A percentile compares a stretch with the other conserved stretches of the same genome.
phyloP scores from a whole-genome alignment of 2,113 vertebrate genomes.

The Ariopsis seemanni region DNA sequence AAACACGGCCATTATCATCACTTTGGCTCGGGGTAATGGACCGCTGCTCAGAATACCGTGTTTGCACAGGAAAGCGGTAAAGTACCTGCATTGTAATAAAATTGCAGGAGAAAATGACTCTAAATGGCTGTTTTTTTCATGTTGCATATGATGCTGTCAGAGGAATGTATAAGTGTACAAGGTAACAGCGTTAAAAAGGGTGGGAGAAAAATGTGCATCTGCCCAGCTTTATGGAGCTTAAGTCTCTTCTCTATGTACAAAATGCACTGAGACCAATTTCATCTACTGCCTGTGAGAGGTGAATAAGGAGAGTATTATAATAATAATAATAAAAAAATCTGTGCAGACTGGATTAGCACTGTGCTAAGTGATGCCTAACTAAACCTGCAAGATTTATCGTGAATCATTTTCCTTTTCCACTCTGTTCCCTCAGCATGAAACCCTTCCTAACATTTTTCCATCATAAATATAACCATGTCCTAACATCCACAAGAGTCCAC shows the following conservation, averaged over 20 bases:
- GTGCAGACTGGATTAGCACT: constrained; percentile 15
- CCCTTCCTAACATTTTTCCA: background rate
- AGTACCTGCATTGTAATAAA: constrained; percentile 44
- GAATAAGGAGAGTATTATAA: background rate
- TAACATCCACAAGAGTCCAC: background rate
- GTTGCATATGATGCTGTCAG: constrained; percentile 45
- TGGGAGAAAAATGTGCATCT: constrained; percentile 14
- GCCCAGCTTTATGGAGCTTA: constrained; percentile 25
- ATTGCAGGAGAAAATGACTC: constrained; percentile 45
- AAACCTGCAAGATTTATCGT: background rate
- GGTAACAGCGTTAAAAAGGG: constrained; percentile 11
- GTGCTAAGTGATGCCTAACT: constrained; percentile 20
- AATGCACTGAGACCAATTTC: constrained; percentile 29
- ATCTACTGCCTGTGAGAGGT: constrained; percentile 15
- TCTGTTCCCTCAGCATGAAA: background rate
- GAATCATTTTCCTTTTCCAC: background rate
- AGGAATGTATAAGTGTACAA: constrained; percentile 35
- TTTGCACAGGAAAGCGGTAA: constrained; percentile 46
- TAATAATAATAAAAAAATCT: background rate
- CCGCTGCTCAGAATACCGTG: constrained; percentile 23
- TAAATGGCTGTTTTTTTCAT: constrained; percentile 44
- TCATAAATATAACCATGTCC: background rate
- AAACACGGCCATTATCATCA: constrained; percentile 45
- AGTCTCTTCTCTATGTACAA: constrained; percentile 33
- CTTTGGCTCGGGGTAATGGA: constrained; percentile 41